These are phyloP conservation scores for Xiphorhynchus erythropygius DNA, from an alignment of 2,797 vertebrate species.

Conservation along the genomic window DNA sequence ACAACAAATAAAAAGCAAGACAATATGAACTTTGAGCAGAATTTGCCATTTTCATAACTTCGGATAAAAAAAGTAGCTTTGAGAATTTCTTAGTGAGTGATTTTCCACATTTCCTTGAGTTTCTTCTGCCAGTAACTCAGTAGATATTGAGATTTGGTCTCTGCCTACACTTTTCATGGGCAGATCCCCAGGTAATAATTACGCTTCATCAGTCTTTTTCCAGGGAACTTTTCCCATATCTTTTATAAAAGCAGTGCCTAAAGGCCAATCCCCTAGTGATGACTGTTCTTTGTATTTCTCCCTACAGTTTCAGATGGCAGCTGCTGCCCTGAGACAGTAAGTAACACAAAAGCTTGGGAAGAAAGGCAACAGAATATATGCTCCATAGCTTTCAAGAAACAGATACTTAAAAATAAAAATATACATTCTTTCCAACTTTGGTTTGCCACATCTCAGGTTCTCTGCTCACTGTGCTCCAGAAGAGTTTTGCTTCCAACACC, in stretches of 20 bases:
- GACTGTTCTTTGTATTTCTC: background rate
- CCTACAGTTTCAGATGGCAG: background rate
- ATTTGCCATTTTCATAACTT: background rate
- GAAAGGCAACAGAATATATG: background rate
- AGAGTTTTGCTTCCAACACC: background rate
- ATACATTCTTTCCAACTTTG: background rate
- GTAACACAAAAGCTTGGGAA: background rate
- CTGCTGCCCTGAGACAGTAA: background rate
- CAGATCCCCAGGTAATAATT: background rate
- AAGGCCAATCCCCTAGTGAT: background rate
- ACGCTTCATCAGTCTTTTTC: background rate
- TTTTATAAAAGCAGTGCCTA: background rate
- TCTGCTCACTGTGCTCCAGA: background rate
- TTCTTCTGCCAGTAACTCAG: background rate
- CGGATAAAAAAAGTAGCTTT: background rate
- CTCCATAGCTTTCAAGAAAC: background rate
- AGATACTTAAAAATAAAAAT: background rate
- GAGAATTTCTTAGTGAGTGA: background rate
- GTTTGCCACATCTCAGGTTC: accelerated
- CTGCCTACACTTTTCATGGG: background rate
- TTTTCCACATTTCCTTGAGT: background rate
- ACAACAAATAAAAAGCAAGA: background rate
- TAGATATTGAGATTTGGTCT: background rate
- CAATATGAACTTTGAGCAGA: background rate
- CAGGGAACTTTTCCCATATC: background rate